phyloP scores from a whole-genome alignment of 2,113 vertebrate genomes.

The Limanda limanda region DNA sequence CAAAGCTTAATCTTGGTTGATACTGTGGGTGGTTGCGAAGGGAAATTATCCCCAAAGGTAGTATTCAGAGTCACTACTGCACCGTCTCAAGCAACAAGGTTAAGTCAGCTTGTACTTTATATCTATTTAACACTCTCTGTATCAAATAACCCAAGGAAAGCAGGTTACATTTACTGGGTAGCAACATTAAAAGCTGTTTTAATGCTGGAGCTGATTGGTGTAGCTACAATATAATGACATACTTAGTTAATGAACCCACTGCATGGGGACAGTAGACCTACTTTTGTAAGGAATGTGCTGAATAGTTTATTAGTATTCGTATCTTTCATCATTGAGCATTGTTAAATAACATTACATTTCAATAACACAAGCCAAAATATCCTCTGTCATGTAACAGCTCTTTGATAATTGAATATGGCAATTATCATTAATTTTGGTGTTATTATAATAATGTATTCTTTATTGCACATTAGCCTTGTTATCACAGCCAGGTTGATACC shows the following conservation, averaged over 20 bases:
- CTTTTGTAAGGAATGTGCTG: neutral
- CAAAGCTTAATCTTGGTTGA: conserved; percentile 62
- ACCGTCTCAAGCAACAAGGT: conserved; percentile 31
- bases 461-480: neutral
- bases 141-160: neutral
- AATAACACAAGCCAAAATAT: neutral
- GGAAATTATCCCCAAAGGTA: conserved; percentile 50
- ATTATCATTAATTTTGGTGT: neutral
- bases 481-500: neutral
- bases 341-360: neutral
- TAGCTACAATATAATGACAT: neutral
- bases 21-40: conserved; percentile 46
- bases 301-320: neutral
- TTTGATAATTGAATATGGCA: neutral
- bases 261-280: neutral
- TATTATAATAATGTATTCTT: neutral
- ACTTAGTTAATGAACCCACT: neutral
- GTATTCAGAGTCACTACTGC: conserved; percentile 9
- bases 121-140: no score
- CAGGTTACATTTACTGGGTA: neutral
- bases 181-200: neutral
- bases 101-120: conserved; percentile 24
- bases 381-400: neutral
- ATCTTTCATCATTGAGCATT: neutral
- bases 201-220: neutral